phyloP scores from a whole-genome alignment of 2,888 invertebrate genomes.

The Pheosia gnoma region DNA sequence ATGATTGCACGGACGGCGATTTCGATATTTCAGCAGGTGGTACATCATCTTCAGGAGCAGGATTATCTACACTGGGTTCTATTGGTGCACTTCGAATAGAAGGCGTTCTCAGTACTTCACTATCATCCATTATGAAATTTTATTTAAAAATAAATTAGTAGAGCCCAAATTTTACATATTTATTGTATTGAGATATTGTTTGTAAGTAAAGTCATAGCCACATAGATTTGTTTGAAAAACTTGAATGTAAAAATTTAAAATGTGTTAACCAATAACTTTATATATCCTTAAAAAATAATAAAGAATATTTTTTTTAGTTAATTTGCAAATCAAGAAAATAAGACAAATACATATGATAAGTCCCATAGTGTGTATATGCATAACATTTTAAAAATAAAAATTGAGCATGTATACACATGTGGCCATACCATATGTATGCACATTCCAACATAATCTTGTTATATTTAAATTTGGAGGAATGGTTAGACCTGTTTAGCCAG shows the following conservation, averaged over 20 bases:
- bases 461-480: too few relatives aligned
- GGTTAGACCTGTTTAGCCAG: too few relatives aligned
- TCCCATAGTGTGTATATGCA: background rate
- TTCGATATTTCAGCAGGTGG: conserved; percentile 2
- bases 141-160: conserved; percentile 19
- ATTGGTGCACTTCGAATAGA: conserved; percentile 20
- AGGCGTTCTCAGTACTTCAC: conserved; percentile 15
- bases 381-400: conserved; percentile 10
- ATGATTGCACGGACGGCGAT: conserved; percentile 1
- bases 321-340: too few relatives aligned
- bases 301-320: too few relatives aligned
- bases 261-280: background rate
- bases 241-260: conserved; percentile 15
- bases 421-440: too few relatives aligned
- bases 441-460: too few relatives aligned
- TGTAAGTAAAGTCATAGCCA: conserved; percentile 50
- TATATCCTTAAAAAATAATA: too few relatives aligned
- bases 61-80: conserved; percentile 20
- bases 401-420: background rate
- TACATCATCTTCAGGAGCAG: conserved; percentile 4
- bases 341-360: too few relatives aligned
- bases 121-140: conserved; percentile 31
- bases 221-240: conserved; percentile 47
- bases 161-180: conserved; percentile 47
- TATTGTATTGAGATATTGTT: conserved; percentile 25